Evolutionary conservation across 2,797 vertebrate species (phyloP).

Genomic region (Catharus ustulatus): DNA sequence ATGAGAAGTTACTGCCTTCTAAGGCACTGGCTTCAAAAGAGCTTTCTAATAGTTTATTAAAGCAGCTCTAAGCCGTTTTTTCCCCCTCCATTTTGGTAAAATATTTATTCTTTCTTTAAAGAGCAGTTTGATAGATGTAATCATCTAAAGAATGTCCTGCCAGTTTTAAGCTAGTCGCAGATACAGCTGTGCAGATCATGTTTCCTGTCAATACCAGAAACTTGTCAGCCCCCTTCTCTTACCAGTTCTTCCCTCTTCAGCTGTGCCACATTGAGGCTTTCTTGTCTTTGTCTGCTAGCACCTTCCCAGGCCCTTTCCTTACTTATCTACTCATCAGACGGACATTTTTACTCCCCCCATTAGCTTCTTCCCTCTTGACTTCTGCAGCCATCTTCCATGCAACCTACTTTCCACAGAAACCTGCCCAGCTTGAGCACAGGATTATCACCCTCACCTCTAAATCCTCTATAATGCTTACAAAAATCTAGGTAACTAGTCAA

Average conservation of each 20-base stretch:
- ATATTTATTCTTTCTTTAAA: slow-evolving; percentile 69
- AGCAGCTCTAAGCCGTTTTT: slow-evolving; percentile 4
- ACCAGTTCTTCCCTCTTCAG: background rate
- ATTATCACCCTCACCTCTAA: background rate
- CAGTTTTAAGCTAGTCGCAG: slow-evolving; percentile 65
- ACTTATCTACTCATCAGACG: background rate
- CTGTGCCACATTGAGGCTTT: background rate
- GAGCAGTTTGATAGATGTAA: slow-evolving; percentile 67
- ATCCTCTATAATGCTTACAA: background rate
- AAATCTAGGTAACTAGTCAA: background rate
- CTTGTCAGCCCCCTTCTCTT: background rate
- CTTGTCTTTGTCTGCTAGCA: slow-evolving; percentile 18
- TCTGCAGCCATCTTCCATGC: background rate
- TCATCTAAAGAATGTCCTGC: slow-evolving; percentile 62
- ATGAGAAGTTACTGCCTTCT: slow-evolving; percentile 58
- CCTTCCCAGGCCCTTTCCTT: background rate
- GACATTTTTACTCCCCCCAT: background rate
- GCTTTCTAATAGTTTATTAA: slow-evolving; percentile 70
- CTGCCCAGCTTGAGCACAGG: background rate
- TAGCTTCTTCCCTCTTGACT: background rate
- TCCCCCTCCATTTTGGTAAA: background rate
- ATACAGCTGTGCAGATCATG: slow-evolving; percentile 48
- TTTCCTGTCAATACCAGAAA: slow-evolving; percentile 50
- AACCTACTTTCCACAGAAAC: background rate
- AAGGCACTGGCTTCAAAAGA: slow-evolving; percentile 65